Evolutionary conservation across 2,888 invertebrate species (phyloP).

Genomic region (Diaprepes abbreviatus): DNA sequence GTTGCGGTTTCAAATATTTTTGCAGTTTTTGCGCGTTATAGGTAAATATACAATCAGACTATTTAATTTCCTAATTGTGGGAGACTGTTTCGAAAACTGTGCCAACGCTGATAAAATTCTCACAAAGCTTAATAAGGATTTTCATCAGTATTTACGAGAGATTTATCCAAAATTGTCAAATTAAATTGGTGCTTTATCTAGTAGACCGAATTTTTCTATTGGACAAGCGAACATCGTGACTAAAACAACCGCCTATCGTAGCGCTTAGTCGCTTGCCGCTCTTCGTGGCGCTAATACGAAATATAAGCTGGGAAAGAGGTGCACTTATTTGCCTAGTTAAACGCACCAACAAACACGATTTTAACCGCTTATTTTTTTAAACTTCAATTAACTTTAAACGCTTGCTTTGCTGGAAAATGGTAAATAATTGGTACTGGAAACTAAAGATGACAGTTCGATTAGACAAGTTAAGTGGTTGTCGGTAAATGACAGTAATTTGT

Average conservation of each 20-base stretch:
- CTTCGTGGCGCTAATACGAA: conserved; percentile 46
- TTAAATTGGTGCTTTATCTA: conserved; percentile 32
- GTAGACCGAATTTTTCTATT: conserved; percentile 41
- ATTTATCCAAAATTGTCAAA: conserved; percentile 43
- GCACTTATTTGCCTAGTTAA: conserved; percentile 36
- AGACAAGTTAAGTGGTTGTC: conserved; percentile 25
- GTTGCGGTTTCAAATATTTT: too few relatives aligned
- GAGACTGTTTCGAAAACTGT: conserved; percentile 2
- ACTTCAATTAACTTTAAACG: conserved; percentile 25
- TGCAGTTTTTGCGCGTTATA: too few relatives aligned
- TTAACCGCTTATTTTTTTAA: conserved; percentile 16
- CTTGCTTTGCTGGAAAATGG: conserved; percentile 20
- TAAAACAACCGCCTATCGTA: conserved; percentile 38
- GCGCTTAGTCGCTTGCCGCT: conserved; percentile 45
- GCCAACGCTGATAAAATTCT: conserved; percentile 25
- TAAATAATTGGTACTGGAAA: conserved; percentile 25
- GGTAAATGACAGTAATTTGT: conserved; percentile 35
- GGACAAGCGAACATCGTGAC: conserved; percentile 36
- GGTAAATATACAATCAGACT: neutral
- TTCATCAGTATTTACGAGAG: conserved; percentile 26
- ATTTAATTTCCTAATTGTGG: neutral
- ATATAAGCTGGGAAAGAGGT: conserved; percentile 38
- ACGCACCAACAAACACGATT: conserved; percentile 30
- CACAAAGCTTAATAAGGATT: conserved; percentile 26
- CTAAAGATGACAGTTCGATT: conserved; percentile 29